phyloP scores from a whole-genome alignment of 2,113 vertebrate species.

The Cyprinodon variegatus region DNA sequence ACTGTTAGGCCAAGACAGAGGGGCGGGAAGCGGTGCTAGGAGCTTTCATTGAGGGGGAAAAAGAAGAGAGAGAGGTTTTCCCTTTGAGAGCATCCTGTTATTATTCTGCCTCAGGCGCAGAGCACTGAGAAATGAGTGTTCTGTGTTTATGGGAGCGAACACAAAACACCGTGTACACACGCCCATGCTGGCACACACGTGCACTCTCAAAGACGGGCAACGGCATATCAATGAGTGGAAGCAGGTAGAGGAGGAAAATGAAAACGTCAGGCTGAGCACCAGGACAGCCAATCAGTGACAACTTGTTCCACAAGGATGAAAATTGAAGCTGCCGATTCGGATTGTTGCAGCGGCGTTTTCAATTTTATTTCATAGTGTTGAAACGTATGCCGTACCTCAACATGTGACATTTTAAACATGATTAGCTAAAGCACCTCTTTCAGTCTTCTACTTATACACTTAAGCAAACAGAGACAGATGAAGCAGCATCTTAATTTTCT shows the following conservation, averaged over 20 bases:
- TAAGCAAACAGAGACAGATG: neutral
- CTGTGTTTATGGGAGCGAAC: conserved; percentile 64
- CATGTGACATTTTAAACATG: neutral
- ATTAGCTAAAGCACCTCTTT: neutral
- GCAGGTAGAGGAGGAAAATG: conserved; percentile 44
- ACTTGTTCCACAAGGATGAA: conserved; percentile 32
- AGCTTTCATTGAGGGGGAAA: conserved; percentile 18
- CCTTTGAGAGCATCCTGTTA: conserved; percentile 66
- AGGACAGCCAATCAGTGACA: conserved; percentile 40
- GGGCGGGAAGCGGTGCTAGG: conserved; percentile 22
- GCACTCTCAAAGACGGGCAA: conserved; percentile 28
- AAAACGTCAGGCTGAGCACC: conserved; percentile 41
- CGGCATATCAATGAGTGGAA: conserved; percentile 53
- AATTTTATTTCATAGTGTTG: neutral
- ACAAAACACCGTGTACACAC: conserved; percentile 50
- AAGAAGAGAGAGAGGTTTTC: conserved; percentile 33
- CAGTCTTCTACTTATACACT: neutral
- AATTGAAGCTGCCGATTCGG: conserved; percentile 23
- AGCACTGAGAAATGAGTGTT: conserved; percentile 58
- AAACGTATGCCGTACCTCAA: neutral
- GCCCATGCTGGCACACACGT: conserved; percentile 20
- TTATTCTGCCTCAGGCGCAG: conserved; percentile 64
- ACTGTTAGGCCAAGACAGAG: conserved; percentile 18
- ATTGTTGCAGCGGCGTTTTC: conserved; percentile 8
- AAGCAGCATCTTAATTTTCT: neutral